phyloP scores from a whole-genome alignment of 2,797 vertebrate genomes.

The Heteromormyrus szaboi region DNA sequence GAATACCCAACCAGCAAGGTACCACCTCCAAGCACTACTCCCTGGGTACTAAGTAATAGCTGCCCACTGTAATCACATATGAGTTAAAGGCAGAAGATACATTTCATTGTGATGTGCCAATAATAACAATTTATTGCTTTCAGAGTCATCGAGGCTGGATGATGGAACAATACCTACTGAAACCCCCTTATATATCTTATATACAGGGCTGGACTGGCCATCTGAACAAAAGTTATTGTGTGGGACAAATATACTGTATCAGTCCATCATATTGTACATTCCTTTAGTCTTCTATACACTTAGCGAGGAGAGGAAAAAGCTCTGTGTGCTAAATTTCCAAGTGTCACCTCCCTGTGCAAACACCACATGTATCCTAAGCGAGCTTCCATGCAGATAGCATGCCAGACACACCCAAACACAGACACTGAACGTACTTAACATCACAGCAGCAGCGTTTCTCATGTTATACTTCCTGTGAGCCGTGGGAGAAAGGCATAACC shows the following conservation, averaged over 20 bases:
- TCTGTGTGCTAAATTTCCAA: background rate
- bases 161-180: background rate
- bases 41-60: background rate
- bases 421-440: background rate
- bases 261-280: background rate
- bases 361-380: background rate
- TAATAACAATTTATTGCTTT: background rate
- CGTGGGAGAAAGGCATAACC: background rate
- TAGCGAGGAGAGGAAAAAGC: background rate
- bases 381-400: background rate
- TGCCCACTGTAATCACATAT: background rate
- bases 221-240: background rate
- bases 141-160: background rate
- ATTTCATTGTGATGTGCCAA: background rate
- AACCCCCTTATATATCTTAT: background rate
- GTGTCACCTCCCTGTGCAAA: constrained; percentile 1
- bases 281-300: background rate
- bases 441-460: background rate
- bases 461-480: background rate
- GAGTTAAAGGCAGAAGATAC: background rate
- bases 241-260: background rate
- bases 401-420: background rate
- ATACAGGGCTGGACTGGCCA: background rate
- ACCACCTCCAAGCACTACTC: background rate
- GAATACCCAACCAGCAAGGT: background rate